phyloP scores from a whole-genome alignment of 2,888 invertebrate species.

The Chrysopilus asiliformis region DNA sequence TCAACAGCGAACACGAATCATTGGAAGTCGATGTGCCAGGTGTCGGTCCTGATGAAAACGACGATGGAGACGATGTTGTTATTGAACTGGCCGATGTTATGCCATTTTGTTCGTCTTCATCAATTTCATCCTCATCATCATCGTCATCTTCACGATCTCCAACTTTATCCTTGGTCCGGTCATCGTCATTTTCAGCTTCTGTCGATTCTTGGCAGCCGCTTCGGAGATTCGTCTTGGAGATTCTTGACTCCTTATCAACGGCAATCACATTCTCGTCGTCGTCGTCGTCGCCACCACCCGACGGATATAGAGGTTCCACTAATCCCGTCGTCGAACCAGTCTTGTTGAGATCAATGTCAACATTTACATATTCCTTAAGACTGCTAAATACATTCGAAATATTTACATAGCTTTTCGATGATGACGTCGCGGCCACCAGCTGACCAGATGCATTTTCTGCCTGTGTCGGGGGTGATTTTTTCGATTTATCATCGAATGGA shows the following conservation, averaged over 20 bases:
- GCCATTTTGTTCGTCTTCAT: constrained; percentile 9
- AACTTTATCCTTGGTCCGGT: constrained; percentile 2
- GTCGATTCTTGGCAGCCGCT: background rate
- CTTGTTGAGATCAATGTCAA: constrained; percentile 24
- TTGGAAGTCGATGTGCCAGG: constrained; percentile 24
- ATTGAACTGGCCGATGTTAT: constrained; percentile 26
- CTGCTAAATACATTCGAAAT: constrained; percentile 43
- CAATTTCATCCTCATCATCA: constrained; percentile 17
- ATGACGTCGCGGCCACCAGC: background rate
- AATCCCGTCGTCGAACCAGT: background rate
- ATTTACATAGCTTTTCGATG: constrained; percentile 6
- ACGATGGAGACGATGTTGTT: constrained; percentile 35
- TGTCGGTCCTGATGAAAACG: constrained; percentile 34
- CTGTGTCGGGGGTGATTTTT: no score
- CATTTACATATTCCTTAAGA: constrained; percentile 46
- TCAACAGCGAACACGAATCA: constrained; percentile 23
- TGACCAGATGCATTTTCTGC: background rate
- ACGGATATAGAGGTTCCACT: background rate
- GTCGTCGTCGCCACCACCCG: no score
- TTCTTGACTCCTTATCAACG: background rate
- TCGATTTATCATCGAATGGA: background rate
- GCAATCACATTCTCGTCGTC: background rate
- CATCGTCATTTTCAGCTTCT: constrained; percentile 3
- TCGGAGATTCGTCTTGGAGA: background rate
- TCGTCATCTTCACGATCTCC: constrained; percentile 11